Base-by-base conservation (phyloP, 2,113 vertebrate species). In the Mastomys coucha region DNA sequence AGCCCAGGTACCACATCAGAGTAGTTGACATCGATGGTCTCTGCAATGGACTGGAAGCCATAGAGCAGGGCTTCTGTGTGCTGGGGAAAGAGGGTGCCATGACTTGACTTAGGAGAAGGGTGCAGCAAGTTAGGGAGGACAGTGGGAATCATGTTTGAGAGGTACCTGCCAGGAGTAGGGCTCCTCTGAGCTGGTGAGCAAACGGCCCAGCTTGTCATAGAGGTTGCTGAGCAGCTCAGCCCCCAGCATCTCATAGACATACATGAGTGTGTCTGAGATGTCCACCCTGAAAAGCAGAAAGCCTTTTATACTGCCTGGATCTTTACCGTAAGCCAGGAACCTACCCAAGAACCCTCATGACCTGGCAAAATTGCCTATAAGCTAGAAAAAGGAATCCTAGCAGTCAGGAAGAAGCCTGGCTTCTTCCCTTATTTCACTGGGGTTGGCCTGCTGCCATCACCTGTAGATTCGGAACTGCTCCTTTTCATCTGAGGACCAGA, bases 381-480 rank as follows among this genome's bases (percentile, higher is more conserved):
- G 95, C 92, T 20, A 96, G 45, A 91, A 56, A 91, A 87, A 87
- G 45, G 45, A 82, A 26, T 7, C 82, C 80, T 53, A 75, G 77
- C 91, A 94, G 77, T 91, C 91, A 89, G 73, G 49, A 87, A 82
- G 49, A 87, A 82, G 22, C 49, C 73, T 92, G 58, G 51, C 49
- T 56, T 49, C 94, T 67, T 73, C 77, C 78, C 51, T 92, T 65
- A 53, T 0, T 94, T 90, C 22, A 60, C 88, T 84, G 91, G 70
- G 67, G 60, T 26, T 63, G 87, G 88, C 63, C 87, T 95, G 85
- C 89, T 77, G 91, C 33, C 93, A 96, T 98, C 81, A 99, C 99
- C 99, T 99, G 98, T 99, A 99, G 98, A 99, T 99, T 96, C 99
- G 99, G 98, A 99, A 99, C 96, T 99, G 99, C 97, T 99, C 99